These are phyloP conservation scores for Serranochromis macrocephalus DNA, from an alignment of 2,113 vertebrate species.

Conservation along the genomic window DNA sequence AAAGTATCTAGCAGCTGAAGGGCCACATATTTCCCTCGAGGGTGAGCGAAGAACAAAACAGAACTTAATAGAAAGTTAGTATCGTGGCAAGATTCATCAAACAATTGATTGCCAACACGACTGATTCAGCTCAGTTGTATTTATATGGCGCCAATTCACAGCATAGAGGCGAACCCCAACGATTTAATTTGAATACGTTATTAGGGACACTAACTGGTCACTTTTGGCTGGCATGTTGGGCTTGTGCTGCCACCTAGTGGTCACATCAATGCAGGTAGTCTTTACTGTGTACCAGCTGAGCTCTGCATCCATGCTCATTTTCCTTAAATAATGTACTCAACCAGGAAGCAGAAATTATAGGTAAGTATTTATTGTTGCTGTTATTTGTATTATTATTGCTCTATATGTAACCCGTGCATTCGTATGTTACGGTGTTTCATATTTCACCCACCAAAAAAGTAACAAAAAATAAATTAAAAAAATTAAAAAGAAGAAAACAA, in stretches of 20 bases:
- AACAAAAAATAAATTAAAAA: fast-evolving
- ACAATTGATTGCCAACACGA: background rate
- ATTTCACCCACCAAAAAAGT: background rate
- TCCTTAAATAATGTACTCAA: background rate
- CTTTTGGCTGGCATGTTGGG: background rate
- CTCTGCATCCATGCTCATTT: background rate
- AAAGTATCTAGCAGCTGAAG: background rate
- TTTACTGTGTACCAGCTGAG: background rate
- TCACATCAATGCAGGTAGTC: background rate
- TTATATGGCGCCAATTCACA: background rate
- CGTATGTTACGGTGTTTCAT: background rate
- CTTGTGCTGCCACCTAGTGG: background rate
- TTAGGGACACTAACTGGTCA: background rate
- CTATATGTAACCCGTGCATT: background rate
- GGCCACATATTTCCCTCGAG: background rate
- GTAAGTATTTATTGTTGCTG: background rate
- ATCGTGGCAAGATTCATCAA: background rate
- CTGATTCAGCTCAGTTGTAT: background rate
- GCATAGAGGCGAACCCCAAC: background rate
- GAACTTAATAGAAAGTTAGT: background rate
- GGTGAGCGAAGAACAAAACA: background rate
- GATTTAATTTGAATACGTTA: background rate
- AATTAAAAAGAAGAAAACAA: background rate
- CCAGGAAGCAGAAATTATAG: background rate
- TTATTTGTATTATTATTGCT: background rate